Base-by-base conservation (phyloP, 2,797 vertebrate genomes). In the Cirrhinus molitorella region DNA sequence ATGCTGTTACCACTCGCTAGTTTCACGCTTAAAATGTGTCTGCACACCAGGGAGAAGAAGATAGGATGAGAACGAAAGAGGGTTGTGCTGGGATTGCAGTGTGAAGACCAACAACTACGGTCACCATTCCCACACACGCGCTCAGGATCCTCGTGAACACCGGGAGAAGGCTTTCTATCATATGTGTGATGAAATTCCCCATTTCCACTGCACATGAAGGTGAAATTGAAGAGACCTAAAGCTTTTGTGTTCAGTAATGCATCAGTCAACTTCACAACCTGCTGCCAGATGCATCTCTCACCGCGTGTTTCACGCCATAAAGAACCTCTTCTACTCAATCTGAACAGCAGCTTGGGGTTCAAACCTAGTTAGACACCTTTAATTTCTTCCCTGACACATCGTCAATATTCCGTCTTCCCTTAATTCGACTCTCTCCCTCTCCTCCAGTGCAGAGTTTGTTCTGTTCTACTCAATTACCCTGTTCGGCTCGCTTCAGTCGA, bases 371-470 rank as follows among this genome's bases (percentile, higher is more conserved):
- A 91, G 90, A 90, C 87, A 83, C 92, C 88, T 92, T 91, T 94
- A 91, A 94, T 94, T 93, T 92, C 91, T 83, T 90, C 86, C 83
- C 84, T 93, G 94, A 93, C 93, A 89, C 92, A 93, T 95, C 85
- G 88, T 94, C 94, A 92, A 94, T 94, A 95, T 82, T 83, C 47
- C 19, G 19, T 45, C 25, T 76, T 66, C 19, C 49, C 53, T 47
- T 59, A 34, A 68, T 65, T 80, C n/a, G 8, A 14, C 57, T 73
- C 70, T 67, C 71, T 34, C 37, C 53, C 78, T 59, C 49, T 59
- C 59, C 28, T n/a, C 23, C 45, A 37, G 55, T 6, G 25, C 45
- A 14, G 19, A 85, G 76, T 70, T 86, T 87, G 87, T 87, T 89
- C 87, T 90, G 89, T 89, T 87, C 89, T 84, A 85, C 88, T 92